Conservation (phyloP, 2,888 invertebrate genomes). For the Mesoligia furuncula region DNA sequence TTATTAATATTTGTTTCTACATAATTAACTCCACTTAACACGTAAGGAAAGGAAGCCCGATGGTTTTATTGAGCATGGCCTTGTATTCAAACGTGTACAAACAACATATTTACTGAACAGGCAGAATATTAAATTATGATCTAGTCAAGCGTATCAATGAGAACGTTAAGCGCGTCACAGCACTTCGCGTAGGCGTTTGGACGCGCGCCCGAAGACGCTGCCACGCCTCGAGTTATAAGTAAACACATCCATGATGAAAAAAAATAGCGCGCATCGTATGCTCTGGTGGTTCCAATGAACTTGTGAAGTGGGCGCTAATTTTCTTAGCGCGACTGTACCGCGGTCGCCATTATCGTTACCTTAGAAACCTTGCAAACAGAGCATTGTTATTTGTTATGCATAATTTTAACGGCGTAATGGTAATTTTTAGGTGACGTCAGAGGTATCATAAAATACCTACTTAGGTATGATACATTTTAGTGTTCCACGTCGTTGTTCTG, state of each 20-base stretch:
- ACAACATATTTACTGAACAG: constrained; percentile 46
- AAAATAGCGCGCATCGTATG: constrained; percentile 29
- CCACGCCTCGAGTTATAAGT: constrained; percentile 74
- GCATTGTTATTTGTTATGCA: constrained; percentile 31
- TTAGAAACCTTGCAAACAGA: constrained; percentile 44
- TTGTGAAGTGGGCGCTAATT: constrained; percentile 54
- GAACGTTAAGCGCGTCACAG: constrained; percentile 59
- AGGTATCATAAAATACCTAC: constrained; percentile 11
- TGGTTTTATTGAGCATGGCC: constrained; percentile 26
- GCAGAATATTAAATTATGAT: constrained; percentile 56
- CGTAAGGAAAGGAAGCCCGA: constrained; percentile 5
- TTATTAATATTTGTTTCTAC: constrained; percentile 14
- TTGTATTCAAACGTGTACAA: constrained; percentile 30
- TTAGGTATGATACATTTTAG: constrained; percentile 12
- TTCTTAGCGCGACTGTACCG: constrained; percentile 34
- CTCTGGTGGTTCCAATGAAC: constrained; percentile 64
- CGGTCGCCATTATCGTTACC: constrained; percentile 19
- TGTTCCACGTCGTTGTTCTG: constrained; percentile 15
- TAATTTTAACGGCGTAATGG: constrained; percentile 27
- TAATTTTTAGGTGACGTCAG: constrained; percentile 42
- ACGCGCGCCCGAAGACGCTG: constrained; percentile 71
- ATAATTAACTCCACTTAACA: constrained; percentile 16
- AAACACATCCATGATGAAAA: constrained; percentile 68
- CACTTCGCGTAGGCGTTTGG: constrained; percentile 77
- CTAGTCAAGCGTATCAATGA: constrained; percentile 63